Percentiles rank a stretch among this genome's conserved stretches.
phyloP scores from a whole-genome alignment of 2,113 vertebrate genomes.

The Donacobius atricapilla region DNA sequence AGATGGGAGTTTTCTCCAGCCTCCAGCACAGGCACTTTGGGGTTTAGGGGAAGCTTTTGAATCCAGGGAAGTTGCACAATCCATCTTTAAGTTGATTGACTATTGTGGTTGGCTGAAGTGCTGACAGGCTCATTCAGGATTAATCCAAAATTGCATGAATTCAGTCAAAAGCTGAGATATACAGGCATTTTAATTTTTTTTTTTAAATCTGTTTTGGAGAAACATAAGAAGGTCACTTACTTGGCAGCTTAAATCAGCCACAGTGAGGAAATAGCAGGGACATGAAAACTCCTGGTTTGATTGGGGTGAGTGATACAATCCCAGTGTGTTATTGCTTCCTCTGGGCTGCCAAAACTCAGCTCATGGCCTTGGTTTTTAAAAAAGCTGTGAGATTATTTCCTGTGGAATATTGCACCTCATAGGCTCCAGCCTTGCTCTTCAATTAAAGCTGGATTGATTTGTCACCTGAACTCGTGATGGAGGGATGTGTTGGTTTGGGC shows the following conservation, averaged over 20 bases:
- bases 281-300: not conserved
- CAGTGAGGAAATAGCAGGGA: slow-evolving; percentile 27
- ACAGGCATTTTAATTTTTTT: not conserved
- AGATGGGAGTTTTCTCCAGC: slow-evolving; percentile 59
- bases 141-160: not conserved
- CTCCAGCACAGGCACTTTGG: not conserved
- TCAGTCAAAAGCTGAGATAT: not conserved
- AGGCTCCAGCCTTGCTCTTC: not conserved
- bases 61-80: not conserved
- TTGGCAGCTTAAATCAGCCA: slow-evolving; percentile 17
- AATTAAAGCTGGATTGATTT: not conserved
- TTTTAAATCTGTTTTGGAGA: not conserved
- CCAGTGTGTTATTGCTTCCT: not conserved
- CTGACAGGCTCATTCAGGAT: slow-evolving; percentile 31
- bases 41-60: not conserved
- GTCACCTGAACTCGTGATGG: not conserved
- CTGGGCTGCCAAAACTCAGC: slow-evolving; percentile 15
- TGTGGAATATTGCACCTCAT: not conserved
- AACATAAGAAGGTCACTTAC: not conserved
- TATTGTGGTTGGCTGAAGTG: slow-evolving; percentile 37
- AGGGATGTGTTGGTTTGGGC: not conserved
- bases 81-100: not conserved
- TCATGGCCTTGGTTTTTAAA: not conserved
- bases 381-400: not conserved
- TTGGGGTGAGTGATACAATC: not conserved